Conservation (phyloP, 2,888 invertebrate genomes). For the Trachelus tabidus region DNA sequence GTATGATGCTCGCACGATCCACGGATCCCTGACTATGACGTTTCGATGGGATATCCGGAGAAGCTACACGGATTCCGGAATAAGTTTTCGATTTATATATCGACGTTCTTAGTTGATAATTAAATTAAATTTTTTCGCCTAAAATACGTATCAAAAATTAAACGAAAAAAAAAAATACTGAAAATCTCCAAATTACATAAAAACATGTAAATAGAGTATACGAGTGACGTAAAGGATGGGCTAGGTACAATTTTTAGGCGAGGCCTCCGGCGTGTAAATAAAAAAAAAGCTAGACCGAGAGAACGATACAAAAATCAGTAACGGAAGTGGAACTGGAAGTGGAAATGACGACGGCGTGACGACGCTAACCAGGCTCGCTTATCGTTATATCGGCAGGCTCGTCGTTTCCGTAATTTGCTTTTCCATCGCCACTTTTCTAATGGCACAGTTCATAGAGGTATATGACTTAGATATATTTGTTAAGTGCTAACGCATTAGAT, state of each 20-base stretch:
- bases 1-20: slow-evolving; percentile 1
- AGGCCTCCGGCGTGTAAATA: background rate
- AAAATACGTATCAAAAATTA: background rate
- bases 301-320: slow-evolving; percentile 38
- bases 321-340: slow-evolving; percentile 59
- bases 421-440: background rate
- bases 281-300: background rate
- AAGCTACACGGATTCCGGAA: background rate
- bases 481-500: background rate
- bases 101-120: background rate
- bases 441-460: background rate
- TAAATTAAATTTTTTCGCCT: background rate
- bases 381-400: slow-evolving; percentile 58
- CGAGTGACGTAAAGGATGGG: background rate
- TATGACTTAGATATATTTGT: too few relatives aligned
- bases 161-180: background rate
- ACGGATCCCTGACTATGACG: slow-evolving; percentile 2
- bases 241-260: background rate
- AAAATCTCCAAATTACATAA: background rate
- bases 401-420: slow-evolving; percentile 59
- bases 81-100: background rate
- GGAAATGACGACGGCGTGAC: slow-evolving; percentile 63
- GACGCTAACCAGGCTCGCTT: slow-evolving; percentile 43
- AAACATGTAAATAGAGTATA: background rate
- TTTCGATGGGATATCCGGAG: background rate